Conservation (phyloP, 2,113 vertebrate species). For the Hymenochirus boettgeri region DNA sequence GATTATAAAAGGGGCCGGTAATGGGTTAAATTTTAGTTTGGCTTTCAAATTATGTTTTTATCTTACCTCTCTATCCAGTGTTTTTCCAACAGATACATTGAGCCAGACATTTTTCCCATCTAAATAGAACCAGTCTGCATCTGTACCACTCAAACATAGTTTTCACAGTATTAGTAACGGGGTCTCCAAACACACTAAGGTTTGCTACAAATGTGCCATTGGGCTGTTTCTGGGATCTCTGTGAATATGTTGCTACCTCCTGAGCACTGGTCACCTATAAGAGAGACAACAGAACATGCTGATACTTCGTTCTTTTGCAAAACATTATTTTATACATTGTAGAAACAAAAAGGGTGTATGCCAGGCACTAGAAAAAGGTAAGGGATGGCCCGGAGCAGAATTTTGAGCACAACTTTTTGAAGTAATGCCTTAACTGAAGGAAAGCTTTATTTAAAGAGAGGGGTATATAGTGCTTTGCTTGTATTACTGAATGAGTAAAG, state of each 20-base stretch:
- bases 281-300: neutral
- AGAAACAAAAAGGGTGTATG: too few relatives aligned
- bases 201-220: constrained; percentile 62
- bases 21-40: too few relatives aligned
- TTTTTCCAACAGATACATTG: constrained; percentile 56
- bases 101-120: constrained; percentile 66
- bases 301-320: too few relatives aligned
- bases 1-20: too few relatives aligned
- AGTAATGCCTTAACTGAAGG: too few relatives aligned
- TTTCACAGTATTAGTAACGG: constrained; percentile 48
- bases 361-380: too few relatives aligned
- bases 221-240: constrained; percentile 73
- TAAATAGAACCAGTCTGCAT: constrained; percentile 71
- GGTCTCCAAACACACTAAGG: constrained; percentile 52
- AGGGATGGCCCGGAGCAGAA: too few relatives aligned
- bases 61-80: constrained; percentile 72
- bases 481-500: too few relatives aligned
- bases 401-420: too few relatives aligned
- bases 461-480: too few relatives aligned
- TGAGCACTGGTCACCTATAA: constrained; percentile 60
- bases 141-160: constrained; percentile 62
- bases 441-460: neutral
- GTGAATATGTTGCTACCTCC: constrained; percentile 66
- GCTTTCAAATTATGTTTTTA: too few relatives aligned
- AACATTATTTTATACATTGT: too few relatives aligned